A percentile compares a stretch with the other conserved stretches of the same genome.
phyloP scores from a whole-genome alignment of 2,888 invertebrate genomes.

The Dolichomitus sp. region DNA sequence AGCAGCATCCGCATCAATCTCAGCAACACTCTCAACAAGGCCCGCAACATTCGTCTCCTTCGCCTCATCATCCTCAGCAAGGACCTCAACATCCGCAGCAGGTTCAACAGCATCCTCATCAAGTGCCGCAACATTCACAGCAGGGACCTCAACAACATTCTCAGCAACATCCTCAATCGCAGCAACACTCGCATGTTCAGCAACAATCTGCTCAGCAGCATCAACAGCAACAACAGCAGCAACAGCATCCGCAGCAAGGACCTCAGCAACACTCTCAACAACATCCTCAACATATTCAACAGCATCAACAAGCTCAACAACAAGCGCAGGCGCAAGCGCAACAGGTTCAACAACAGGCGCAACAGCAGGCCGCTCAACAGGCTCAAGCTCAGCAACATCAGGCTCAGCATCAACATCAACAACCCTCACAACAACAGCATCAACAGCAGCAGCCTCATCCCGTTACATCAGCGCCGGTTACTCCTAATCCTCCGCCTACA shows the following conservation, averaged over 20 bases:
- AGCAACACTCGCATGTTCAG: conserved; percentile 81
- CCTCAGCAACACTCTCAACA: conserved; percentile 64
- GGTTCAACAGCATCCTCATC: conserved; percentile 59
- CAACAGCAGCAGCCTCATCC: conserved; percentile 68
- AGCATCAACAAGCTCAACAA: conserved; percentile 66
- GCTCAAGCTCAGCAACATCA: conserved; percentile 81
- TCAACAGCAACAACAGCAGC: conserved; percentile 63
- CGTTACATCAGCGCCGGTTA: conserved; percentile 62
- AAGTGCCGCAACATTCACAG: conserved; percentile 58
- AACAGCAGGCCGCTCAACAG: conserved; percentile 85
- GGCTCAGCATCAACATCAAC: conserved; percentile 77
- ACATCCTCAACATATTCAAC: conserved; percentile 82
- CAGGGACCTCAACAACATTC: conserved; percentile 70
- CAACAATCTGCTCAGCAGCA: conserved; percentile 76
- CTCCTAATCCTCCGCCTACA: conserved; percentile 73
- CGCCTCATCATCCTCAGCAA: conserved; percentile 48
- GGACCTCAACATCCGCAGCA: conserved; percentile 62
- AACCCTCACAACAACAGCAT: conserved; percentile 53
- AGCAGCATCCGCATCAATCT: conserved; percentile 73
- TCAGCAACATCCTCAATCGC: conserved; percentile 75
- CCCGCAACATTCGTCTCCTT: conserved; percentile 57
- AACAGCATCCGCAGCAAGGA: conserved; percentile 58
- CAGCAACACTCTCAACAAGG: conserved; percentile 69
- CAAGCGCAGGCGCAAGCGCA: conserved; percentile 67
- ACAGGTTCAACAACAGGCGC: conserved; percentile 75